phyloP scores from a whole-genome alignment of 1,140 invertebrate species.

The Andricus grossulariae region DNA sequence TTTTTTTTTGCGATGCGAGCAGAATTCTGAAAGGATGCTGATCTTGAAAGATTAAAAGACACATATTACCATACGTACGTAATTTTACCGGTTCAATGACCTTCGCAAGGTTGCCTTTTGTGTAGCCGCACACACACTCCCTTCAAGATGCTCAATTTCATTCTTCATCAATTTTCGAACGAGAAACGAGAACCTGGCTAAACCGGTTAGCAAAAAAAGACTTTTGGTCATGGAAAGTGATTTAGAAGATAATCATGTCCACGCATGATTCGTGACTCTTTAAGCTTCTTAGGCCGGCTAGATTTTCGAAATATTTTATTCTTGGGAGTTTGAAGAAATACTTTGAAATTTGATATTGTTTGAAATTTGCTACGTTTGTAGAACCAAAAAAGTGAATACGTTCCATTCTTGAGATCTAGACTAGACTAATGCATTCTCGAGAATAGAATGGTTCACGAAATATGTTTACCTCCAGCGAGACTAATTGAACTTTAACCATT shows the following conservation, averaged over 20 bases:
- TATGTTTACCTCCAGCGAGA: neutral
- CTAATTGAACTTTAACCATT: constrained; percentile 17
- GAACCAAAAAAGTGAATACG: no score
- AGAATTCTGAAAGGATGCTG: constrained; percentile 29
- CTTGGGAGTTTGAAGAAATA: no score
- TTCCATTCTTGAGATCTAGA: neutral
- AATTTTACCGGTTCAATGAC: constrained; percentile 28
- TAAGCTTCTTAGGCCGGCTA: no score
- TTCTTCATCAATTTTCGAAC: constrained; percentile 29
- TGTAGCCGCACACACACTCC: constrained; percentile 12
- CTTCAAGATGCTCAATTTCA: constrained; percentile 23
- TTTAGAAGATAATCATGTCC: constrained; percentile 7
- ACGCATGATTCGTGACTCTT: neutral
- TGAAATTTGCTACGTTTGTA: no score
- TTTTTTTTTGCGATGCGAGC: neutral
- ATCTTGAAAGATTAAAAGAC: constrained; percentile 25
- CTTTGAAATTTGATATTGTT: no score
- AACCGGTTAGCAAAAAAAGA: constrained; percentile 14
- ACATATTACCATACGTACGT: constrained; percentile 26
- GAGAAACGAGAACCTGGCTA: constrained; percentile 13
- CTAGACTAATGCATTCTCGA: neutral
- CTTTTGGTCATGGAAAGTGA: constrained; percentile 23
- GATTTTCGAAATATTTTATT: no score
- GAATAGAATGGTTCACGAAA: neutral
- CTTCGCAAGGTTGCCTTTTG: constrained; percentile 27